A percentile compares a stretch with the other conserved stretches of the same genome.
These are phyloP conservation scores for Capitulum mitella DNA, from an alignment of 2,888 invertebrate genomes.

Conservation along the genomic window DNA sequence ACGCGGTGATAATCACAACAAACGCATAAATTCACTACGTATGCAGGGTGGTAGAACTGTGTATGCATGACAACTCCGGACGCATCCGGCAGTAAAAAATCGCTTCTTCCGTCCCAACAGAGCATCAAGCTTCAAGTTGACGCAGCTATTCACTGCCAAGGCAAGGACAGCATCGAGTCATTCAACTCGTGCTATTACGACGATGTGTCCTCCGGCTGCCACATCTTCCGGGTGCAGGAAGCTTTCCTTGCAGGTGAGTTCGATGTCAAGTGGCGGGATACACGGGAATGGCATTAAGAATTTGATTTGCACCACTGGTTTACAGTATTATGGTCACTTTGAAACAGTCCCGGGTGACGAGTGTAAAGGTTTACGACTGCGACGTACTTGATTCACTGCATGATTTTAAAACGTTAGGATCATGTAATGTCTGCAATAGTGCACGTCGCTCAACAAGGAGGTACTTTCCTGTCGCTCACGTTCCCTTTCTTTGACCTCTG, in stretches of 20 bases:
- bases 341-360: too few species aligned
- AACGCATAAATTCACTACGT: not conserved
- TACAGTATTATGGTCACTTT: too few species aligned
- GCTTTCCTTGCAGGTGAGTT: not conserved
- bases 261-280: too few species aligned
- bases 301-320: too few species aligned
- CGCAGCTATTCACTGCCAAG: not conserved
- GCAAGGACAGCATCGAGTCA: not conserved
- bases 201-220: not conserved
- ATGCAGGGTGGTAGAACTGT: not conserved
- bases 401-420: too few species aligned
- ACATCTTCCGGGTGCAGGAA: not conserved
- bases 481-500: not conserved
- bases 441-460: too few species aligned
- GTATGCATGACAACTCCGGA: not conserved
- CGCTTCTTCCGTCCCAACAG: not conserved
- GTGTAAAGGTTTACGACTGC: too few species aligned
- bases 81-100: not conserved
- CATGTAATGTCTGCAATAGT: too few species aligned
- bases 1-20: not conserved
- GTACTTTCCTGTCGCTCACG: too few species aligned
- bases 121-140: not conserved
- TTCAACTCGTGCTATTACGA: conserved; percentile 12
- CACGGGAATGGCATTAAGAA: too few species aligned
- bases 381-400: too few species aligned